Conservation (phyloP, 1,140 invertebrate genomes). For the Zaprionus inermis region DNA sequence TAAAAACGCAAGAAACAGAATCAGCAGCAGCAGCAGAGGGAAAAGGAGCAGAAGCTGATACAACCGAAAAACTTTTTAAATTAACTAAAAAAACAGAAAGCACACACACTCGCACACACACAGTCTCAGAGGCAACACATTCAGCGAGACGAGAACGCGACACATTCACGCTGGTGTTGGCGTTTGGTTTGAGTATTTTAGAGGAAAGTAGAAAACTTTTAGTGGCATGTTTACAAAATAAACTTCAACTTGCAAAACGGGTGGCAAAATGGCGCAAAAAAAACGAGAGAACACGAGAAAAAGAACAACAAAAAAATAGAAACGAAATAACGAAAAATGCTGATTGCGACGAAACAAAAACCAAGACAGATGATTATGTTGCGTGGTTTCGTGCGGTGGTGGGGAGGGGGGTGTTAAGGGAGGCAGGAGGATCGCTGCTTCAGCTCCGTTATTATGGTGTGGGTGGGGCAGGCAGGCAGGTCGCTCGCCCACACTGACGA, state of each 20-base stretch:
- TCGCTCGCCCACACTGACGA: slow-evolving; percentile 36
- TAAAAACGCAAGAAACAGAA: slow-evolving; percentile 37
- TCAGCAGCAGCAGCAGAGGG: slow-evolving; percentile 26
- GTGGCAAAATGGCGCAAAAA: slow-evolving; percentile 42
- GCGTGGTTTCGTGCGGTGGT: slow-evolving; percentile 5
- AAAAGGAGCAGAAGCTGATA: slow-evolving; percentile 25
- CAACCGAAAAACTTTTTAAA: slow-evolving; percentile 76
- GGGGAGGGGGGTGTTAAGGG: too few relatives aligned
- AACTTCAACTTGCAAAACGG: slow-evolving; percentile 77
- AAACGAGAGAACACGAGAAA: slow-evolving; percentile 41
- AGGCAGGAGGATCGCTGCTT: too few relatives aligned
- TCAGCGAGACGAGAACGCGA: slow-evolving; percentile 25
- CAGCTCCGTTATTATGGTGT: not conserved
- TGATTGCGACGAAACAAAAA: slow-evolving; percentile 64
- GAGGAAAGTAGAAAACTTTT: slow-evolving; percentile 83
- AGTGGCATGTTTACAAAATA: slow-evolving; percentile 83
- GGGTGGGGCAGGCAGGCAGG: slow-evolving; percentile 15
- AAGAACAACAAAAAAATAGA: slow-evolving; percentile 10
- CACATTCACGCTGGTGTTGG: slow-evolving; percentile 76
- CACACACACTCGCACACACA: slow-evolving; percentile 13
- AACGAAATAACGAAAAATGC: slow-evolving; percentile 74
- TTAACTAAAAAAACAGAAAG: slow-evolving; percentile 73
- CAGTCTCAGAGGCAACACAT: slow-evolving; percentile 1
- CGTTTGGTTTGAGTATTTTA: slow-evolving; percentile 82
- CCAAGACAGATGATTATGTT: slow-evolving; percentile 68